These are phyloP conservation scores for Diorhabda carinulata DNA, from an alignment of 1,140 invertebrate species.

Conservation along the genomic window DNA sequence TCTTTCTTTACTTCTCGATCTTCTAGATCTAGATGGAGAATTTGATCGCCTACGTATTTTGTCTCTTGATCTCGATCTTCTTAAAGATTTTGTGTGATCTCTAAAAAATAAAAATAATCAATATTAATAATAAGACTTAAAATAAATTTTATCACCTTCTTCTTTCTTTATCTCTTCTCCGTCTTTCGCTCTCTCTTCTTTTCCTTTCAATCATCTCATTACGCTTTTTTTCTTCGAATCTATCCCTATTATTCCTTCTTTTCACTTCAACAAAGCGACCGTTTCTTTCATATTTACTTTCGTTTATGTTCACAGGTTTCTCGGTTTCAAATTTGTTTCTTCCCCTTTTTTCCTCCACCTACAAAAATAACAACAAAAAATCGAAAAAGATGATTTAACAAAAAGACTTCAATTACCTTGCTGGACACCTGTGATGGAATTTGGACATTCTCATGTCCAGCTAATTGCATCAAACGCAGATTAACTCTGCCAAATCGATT, in stretches of 20 bases:
- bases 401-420: not conserved
- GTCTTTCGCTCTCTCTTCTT: slow-evolving; percentile 9
- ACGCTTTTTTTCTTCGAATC: not conserved
- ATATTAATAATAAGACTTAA: not conserved
- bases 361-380: not conserved
- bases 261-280: slow-evolving; percentile 21
- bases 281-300: slow-evolving; percentile 18
- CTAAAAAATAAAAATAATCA: not conserved
- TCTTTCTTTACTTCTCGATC: slow-evolving; percentile 26
- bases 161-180: not conserved
- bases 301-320: slow-evolving; percentile 29
- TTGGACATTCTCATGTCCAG: slow-evolving; percentile 23
- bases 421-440: slow-evolving; percentile 4
- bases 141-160: not conserved
- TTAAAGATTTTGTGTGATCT: not conserved
- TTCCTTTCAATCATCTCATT: not conserved
- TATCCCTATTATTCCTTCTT: slow-evolving; percentile 3
- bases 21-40: slow-evolving; percentile 10
- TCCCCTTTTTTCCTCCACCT: slow-evolving; percentile 24
- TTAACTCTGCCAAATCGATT: slow-evolving; percentile 19
- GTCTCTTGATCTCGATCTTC: slow-evolving; percentile 22
- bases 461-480: slow-evolving; percentile 26
- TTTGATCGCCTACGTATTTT: slow-evolving; percentile 19
- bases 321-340: slow-evolving; percentile 43
- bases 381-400: not conserved